These are phyloP conservation scores for Pogonophryne albipinna DNA, from an alignment of 2,797 vertebrate genomes.

Conservation along the genomic window DNA sequence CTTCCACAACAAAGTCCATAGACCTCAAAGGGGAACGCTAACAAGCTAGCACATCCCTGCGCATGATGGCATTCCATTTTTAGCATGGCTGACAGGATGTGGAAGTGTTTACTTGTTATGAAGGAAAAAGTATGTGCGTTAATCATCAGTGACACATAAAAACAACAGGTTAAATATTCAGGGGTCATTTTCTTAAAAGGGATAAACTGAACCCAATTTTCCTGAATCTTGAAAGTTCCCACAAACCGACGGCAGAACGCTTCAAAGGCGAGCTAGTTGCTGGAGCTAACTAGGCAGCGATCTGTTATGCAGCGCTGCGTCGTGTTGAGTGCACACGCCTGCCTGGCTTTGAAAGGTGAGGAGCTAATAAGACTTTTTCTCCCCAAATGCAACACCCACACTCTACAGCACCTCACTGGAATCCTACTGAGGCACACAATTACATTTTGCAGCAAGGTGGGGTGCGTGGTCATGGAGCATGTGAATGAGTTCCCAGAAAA, in stretches of 20 bases:
- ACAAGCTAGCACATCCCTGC: conserved; percentile 30
- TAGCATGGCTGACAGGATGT: conserved; percentile 1
- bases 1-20: conserved; percentile 43
- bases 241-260: conserved; percentile 3
- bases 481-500: conserved; percentile 23
- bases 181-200: conserved; percentile 8
- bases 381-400: neutral
- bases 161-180: neutral
- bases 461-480: conserved; percentile 17
- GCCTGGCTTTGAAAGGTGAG: conserved; percentile 56
- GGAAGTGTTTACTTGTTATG: conserved; percentile 15
- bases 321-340: conserved; percentile 14
- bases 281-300: conserved; percentile 31
- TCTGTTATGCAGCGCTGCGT: conserved; percentile 22
- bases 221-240: conserved; percentile 25
- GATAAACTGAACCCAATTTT: conserved; percentile 9
- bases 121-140: neutral
- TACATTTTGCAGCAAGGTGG: conserved; percentile 54
- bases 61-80: conserved; percentile 7
- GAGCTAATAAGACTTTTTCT: conserved; percentile 53
- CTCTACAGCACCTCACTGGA: conserved; percentile 34
- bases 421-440: conserved; percentile 55
- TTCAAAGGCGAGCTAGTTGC: conserved; percentile 24
- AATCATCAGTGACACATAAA: conserved; percentile 13
- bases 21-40: conserved; percentile 43